phyloP scores from a whole-genome alignment of 2,888 invertebrate genomes.

The Drosophila eohydei region DNA sequence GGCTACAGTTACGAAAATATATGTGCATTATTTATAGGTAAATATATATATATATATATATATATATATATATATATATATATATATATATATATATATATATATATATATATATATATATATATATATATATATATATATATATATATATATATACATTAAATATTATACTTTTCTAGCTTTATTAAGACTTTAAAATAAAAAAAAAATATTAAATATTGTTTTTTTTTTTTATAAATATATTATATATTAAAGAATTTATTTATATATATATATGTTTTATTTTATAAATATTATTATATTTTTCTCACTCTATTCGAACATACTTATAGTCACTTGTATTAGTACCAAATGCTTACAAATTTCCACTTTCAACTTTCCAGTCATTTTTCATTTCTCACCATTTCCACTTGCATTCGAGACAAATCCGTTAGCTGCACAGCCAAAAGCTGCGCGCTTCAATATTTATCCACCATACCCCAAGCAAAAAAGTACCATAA shows the following conservation, averaged over 20 bases:
- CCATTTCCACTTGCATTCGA: conserved; percentile 44
- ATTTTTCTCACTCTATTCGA: no score
- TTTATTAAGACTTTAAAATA: no score
- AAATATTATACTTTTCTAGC: no score
- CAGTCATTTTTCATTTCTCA: background rate
- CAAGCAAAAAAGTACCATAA: background rate
- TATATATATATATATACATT: no score
- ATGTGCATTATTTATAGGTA: background rate
- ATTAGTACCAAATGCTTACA: background rate
- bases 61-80: no score
- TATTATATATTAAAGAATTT: no score
- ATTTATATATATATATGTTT: background rate
- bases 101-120: background rate
- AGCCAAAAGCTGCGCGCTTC: conserved; percentile 8
- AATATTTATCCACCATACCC: conserved; percentile 23
- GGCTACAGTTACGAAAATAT: background rate
- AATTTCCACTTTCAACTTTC: background rate
- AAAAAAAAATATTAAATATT: background rate
- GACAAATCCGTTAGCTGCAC: conserved; percentile 39
- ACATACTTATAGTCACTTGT: background rate
- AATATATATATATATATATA: background rate
- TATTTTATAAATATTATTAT: no score
- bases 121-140: background rate
- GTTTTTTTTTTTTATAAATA: no score
- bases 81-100: background rate